Conservation (phyloP, 2,113 vertebrate genomes). For the Brachyhypopomus occidentalis region DNA sequence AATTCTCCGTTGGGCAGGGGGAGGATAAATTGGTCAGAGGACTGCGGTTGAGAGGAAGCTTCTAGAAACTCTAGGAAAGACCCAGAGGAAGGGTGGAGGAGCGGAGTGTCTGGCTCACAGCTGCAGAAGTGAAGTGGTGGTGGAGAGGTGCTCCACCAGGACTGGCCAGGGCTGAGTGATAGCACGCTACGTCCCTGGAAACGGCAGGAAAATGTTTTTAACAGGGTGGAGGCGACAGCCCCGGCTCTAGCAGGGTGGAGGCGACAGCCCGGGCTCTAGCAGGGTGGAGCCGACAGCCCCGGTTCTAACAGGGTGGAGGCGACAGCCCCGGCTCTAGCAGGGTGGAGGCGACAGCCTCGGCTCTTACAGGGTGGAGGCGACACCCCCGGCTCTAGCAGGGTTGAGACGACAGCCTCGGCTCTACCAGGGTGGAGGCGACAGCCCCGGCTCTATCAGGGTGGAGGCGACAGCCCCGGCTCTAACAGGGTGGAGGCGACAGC, state of each 20-base stretch:
- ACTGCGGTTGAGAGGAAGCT: background rate
- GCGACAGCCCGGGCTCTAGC: background rate
- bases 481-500: constrained; percentile 13
- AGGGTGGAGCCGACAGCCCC: no score
- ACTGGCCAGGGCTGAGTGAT: background rate
- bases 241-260: background rate
- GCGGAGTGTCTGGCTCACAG: background rate
- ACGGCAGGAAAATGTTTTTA: background rate
- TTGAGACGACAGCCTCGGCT: no score
- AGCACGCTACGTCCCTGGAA: background rate
- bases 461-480: no score
- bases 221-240: no score
- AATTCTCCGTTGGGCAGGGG: background rate
- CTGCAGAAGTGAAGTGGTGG: background rate
- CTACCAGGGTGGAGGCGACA: constrained; percentile 10
- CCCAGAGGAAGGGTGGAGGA: background rate
- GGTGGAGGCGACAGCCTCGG: no score
- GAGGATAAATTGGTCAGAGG: background rate
- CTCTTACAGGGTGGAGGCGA: constrained; percentile 1
- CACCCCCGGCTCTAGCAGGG: background rate
- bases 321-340: background rate
- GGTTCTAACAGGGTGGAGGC: background rate
- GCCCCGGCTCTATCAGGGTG: background rate
- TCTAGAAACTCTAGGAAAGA: constrained; percentile 7
- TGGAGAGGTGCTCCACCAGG: background rate